Evolutionary conservation across 2,113 vertebrate species (phyloP), one percentile per base, ranked within the genome.

Genomic region (Dipodomys stephensi): DNA sequence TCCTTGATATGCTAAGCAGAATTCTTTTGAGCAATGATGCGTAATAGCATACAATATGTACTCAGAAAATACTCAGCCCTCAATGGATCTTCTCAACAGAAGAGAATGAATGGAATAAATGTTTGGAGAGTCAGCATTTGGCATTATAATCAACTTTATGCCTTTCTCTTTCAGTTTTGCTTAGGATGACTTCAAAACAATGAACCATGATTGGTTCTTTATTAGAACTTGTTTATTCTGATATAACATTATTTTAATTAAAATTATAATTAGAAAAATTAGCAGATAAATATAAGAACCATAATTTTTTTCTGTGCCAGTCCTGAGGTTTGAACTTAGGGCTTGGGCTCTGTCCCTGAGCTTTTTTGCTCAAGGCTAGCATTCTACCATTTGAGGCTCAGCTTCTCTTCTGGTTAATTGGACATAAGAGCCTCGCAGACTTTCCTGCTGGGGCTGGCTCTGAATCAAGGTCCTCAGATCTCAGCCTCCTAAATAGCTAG

Each of bases 201-300:
- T 85, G 32, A 96, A 78, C 49, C 13, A 12, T 20, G 2, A 64
- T 12, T 77, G 28, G 28, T 46, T 81, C 0, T 89, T 62, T 71
- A 85, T 83, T 86, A 83, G 35, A 1, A 67, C 32, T 44, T 95
- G 49, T 90, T 91, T 83, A 62, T 88, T 92, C 19, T 82, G 11
- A 88, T 65, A 65, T 62, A 72, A 92, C 88, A 67, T 60, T 44
- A 83, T 73, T 77, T 93, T 95, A 89, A 80, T 91, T 88, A 93
- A 83, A 95, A 81, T 76, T 87, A 46, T 46, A 46, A 65, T 87
- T 87, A 76, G 20, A n/a, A 30, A 30, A 68, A 30, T 68, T 68
- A 30, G 4, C 44, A 89, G 89, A 89, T n/a, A 46, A 60, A 30
- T 77, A 71, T 79, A 73, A 79, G 84, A 79, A 16, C 25, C 32